phyloP scores from a whole-genome alignment of 2,113 vertebrate species.

The Clarias magur region DNA sequence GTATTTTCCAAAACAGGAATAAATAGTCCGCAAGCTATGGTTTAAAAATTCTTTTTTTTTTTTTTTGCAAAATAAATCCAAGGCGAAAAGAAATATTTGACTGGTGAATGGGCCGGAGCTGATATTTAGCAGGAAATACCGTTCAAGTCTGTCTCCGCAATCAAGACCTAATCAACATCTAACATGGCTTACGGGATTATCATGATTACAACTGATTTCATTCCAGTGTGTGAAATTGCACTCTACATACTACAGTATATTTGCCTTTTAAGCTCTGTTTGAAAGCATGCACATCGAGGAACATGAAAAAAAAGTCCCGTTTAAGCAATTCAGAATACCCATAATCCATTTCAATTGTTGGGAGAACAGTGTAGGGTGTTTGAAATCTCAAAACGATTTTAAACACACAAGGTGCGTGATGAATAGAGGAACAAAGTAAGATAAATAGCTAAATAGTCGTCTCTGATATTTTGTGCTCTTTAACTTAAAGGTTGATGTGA shows the following conservation, averaged over 20 bases:
- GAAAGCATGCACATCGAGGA: neutral
- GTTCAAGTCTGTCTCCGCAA: conserved; percentile 60
- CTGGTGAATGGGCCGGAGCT: conserved; percentile 46
- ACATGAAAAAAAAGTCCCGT: neutral
- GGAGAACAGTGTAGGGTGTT: neutral
- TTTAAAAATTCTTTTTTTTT: conserved; percentile 47
- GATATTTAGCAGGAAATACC: conserved; percentile 53
- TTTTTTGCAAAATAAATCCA: conserved; percentile 54
- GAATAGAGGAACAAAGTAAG: neutral
- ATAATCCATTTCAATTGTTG: neutral
- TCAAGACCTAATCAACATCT: conserved; percentile 59
- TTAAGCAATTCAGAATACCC: neutral
- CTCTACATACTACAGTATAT: neutral
- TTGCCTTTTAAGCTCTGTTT: too few relatives aligned
- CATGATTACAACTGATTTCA: neutral
- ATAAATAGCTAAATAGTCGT: neutral
- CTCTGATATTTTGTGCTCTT: conserved; percentile 47
- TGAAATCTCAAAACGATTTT: neutral
- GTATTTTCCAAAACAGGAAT: conserved; percentile 72
- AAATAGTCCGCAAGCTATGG: conserved; percentile 68
- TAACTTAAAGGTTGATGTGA: conserved; percentile 56
- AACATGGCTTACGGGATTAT: neutral
- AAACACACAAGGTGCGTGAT: neutral
- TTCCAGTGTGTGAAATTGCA: neutral
- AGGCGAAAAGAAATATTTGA: conserved; percentile 62